These are phyloP conservation scores for Pseudococcus longispinus DNA, from an alignment of 2,888 invertebrate species.

Conservation along the genomic window DNA sequence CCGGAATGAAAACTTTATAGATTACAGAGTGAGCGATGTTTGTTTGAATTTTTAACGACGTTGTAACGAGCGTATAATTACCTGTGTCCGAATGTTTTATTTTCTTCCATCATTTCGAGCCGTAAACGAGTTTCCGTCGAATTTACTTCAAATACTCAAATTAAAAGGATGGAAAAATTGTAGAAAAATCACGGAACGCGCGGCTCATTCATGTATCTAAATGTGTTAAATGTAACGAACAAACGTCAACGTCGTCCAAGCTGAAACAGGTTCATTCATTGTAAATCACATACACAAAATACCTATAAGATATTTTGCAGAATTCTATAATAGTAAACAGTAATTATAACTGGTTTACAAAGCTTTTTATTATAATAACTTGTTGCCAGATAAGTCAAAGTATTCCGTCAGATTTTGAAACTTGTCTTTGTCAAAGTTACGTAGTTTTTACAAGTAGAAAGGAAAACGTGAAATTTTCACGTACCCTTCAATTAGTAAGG, in stretches of 20 bases:
- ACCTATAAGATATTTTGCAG: slow-evolving; percentile 25
- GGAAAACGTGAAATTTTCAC: slow-evolving; percentile 8
- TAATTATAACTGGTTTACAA: slow-evolving; percentile 38
- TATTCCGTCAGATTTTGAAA: slow-evolving; percentile 10
- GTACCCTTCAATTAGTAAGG: slow-evolving; percentile 37
- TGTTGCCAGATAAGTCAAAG: neutral
- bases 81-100: neutral
- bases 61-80: neutral
- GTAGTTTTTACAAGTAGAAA: slow-evolving; percentile 3
- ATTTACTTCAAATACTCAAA: neutral
- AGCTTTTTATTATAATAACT: slow-evolving; percentile 39
- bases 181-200: neutral
- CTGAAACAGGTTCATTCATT: slow-evolving; percentile 39
- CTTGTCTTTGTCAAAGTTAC: slow-evolving; percentile 40
- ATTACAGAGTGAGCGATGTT: neutral
- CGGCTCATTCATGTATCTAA: slow-evolving; percentile 31
- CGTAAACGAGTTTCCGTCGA: neutral
- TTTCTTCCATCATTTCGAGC: slow-evolving; percentile 9
- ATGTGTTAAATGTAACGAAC: slow-evolving; percentile 2
- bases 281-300: neutral
- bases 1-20: neutral
- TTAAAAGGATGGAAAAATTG: neutral
- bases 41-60: neutral
- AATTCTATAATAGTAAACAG: slow-evolving; percentile 46
- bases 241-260: slow-evolving; percentile 15